Evolutionary conservation across 2,797 vertebrate species (phyloP), one percentile per base, ranked within the genome.

Genomic region (Perodicticus potto): DNA sequence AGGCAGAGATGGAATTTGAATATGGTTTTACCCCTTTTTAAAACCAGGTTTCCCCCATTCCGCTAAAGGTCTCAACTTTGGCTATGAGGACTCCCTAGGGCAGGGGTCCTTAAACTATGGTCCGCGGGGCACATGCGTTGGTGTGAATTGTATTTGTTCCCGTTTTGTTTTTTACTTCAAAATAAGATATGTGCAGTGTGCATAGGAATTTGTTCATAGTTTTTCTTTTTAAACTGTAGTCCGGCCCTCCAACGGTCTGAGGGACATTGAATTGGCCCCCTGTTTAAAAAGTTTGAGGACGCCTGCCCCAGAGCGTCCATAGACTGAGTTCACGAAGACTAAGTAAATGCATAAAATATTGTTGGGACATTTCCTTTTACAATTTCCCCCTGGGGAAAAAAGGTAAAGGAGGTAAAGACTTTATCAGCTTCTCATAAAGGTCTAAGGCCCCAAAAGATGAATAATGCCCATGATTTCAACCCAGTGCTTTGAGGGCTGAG

Each of bases 361-460:
- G 20, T 37, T 65, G 25, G 37, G 1, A 12, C 77, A 45, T 27
- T 53, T 81, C 49, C 27, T 57, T 3, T 80, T 43, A 45, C 29
- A 40, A 20, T 49, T 61, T 53, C 67, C 49, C 88, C 73, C 29
- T 70, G 37, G 12, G 29, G 16, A 84, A 9, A 82, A 16, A 17
- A 88, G 3, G 23, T 88, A 67, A 40, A 82, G 20, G 20, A 88
- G 3, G 23, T 88, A 67, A 40, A 78, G 53, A 59, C 73, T 84
- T 81, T 88, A 63, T 67, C 16, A 59, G 14, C 22, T 91, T 94
- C 45, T 95, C 63, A 63, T 67, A 95, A 57, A 59, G 23, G 16
- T 57, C 43, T 73, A 89, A 76, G 45, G 27, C 16, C 16, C 17
- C 12, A 2, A 34, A 88, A 65, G 34, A 25, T 67, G 40, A 34